A percentile compares a stretch with the other conserved stretches of the same genome.
phyloP scores from a whole-genome alignment of 1,140 invertebrate species.

The Drosophila prosaltans region DNA sequence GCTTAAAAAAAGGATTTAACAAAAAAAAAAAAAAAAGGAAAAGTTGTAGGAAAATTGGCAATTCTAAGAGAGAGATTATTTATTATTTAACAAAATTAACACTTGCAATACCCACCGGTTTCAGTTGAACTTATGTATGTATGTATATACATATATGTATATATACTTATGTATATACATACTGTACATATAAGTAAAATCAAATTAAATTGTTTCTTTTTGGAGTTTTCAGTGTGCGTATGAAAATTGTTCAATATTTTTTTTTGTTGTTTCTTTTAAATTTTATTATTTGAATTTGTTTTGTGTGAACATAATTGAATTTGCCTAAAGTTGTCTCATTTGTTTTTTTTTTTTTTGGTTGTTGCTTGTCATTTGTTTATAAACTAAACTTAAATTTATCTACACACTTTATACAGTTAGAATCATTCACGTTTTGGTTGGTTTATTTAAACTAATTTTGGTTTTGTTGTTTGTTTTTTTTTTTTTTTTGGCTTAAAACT shows the following conservation, averaged over 20 bases:
- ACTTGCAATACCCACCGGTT: slow-evolving; percentile 73
- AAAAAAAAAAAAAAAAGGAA: not conserved
- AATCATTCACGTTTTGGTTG: slow-evolving; percentile 40
- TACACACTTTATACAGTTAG: slow-evolving; percentile 73
- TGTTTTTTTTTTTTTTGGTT: slow-evolving; percentile 19
- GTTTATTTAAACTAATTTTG: slow-evolving; percentile 54
- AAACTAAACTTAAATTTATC: slow-evolving; percentile 74
- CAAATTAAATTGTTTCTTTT: slow-evolving; percentile 38
- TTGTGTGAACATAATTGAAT: slow-evolving; percentile 69
- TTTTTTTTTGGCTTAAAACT: slow-evolving; percentile 65
- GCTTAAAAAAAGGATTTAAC: slow-evolving; percentile 2
- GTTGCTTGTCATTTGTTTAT: slow-evolving; percentile 53
- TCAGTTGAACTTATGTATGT: slow-evolving; percentile 30
- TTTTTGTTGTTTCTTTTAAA: slow-evolving; percentile 41
- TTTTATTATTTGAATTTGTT: slow-evolving; percentile 54
- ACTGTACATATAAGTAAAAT: slow-evolving; percentile 25
- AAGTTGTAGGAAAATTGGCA: slow-evolving; percentile 6
- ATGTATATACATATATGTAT: slow-evolving; percentile 1
- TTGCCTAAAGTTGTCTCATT: slow-evolving; percentile 56
- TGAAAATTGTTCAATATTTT: slow-evolving; percentile 47
- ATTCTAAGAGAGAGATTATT: slow-evolving; percentile 24
- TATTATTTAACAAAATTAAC: slow-evolving; percentile 38
- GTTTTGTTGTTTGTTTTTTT: too few species aligned
- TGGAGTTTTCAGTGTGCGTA: slow-evolving; percentile 47
- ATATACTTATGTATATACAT: not conserved